phyloP scores from a whole-genome alignment of 2,113 vertebrate species.

The Oreochromis niloticus region DNA sequence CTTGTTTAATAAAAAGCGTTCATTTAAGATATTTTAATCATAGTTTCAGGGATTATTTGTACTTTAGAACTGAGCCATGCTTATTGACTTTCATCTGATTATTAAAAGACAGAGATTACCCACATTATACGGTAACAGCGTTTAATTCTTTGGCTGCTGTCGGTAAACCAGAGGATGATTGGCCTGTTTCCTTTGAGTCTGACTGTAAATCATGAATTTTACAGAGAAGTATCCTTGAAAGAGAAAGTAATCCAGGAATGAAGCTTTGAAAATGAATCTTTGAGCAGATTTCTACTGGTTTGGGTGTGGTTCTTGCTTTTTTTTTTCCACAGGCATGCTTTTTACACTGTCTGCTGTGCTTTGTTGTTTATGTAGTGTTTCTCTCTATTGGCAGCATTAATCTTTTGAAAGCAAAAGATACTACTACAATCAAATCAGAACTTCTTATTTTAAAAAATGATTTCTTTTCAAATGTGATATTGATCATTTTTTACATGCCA shows the following conservation, averaged over 20 bases:
- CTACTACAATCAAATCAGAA: neutral
- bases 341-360: neutral
- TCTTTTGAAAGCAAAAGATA: conserved; percentile 16
- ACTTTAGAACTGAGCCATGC: neutral
- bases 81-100: neutral
- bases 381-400: neutral
- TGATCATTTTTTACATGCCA: neutral
- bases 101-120: rapidly evolving
- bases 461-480: neutral
- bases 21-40: neutral
- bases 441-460: neutral
- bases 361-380: conserved; percentile 1
- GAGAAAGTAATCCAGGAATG: conserved; percentile 5
- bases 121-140: neutral
- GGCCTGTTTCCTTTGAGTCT: neutral
- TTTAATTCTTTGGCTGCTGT: neutral
- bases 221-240: conserved; percentile 54
- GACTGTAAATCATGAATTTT: neutral
- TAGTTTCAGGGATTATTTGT: neutral
- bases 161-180: neutral
- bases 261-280: neutral
- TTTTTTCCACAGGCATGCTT: conserved; percentile 16
- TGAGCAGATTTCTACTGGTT: neutral
- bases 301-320: neutral
- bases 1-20: rapidly evolving